phyloP scores from a whole-genome alignment of 2,113 vertebrate species.

The Aegotheles bennettii region DNA sequence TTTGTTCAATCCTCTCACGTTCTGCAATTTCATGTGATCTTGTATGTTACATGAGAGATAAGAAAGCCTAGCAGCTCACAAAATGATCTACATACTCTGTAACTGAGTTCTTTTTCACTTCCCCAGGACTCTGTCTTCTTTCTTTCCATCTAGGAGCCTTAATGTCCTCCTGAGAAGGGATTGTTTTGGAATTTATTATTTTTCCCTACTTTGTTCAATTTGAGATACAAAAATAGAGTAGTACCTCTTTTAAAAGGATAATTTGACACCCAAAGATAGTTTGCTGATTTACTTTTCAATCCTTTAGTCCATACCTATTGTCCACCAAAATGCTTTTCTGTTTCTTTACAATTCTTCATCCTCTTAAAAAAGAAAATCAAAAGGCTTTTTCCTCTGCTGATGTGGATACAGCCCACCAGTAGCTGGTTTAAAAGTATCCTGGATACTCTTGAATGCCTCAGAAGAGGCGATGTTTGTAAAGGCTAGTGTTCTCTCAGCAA shows the following conservation, averaged over 20 bases:
- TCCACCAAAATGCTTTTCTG: not conserved
- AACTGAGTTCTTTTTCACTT: not conserved
- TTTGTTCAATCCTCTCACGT: not conserved
- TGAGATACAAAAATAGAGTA: not conserved
- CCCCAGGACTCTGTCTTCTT: not conserved
- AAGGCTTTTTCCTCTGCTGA: not conserved
- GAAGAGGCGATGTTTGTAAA: not conserved
- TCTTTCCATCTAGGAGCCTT: not conserved
- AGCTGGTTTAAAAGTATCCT: not conserved
- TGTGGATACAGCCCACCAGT: not conserved
- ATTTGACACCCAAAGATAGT: not conserved
- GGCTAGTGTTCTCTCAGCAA: not conserved
- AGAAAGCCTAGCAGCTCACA: not conserved
- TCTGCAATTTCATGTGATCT: not conserved
- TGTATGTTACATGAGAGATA: not conserved
- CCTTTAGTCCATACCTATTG: not conserved
- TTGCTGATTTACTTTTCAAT: not conserved
- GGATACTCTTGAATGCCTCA: not conserved
- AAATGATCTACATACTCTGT: not conserved
- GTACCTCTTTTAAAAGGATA: not conserved
- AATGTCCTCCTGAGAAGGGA: not conserved
- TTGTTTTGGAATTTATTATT: not conserved
- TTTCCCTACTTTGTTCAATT: not conserved
- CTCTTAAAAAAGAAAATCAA: not conserved
- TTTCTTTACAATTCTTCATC: not conserved